A percentile compares a stretch with the other conserved stretches of the same genome.
Conservation (phyloP, 2,797 vertebrate genomes). For the Brachyalestes nurse region DNA sequence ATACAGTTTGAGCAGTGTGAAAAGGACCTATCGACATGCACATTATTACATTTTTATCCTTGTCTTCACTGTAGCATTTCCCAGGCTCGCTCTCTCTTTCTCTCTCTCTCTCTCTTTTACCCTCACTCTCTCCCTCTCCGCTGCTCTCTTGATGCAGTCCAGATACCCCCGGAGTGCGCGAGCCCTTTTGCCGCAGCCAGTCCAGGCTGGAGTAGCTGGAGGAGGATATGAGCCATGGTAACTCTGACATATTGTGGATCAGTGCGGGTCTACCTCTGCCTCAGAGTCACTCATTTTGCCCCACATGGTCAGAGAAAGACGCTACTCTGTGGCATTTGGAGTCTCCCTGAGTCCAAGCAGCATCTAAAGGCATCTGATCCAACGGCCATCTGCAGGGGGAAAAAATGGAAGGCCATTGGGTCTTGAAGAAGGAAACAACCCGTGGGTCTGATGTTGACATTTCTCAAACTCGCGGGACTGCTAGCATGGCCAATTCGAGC, state of each 20-base stretch:
- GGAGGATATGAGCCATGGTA: constrained; percentile 43
- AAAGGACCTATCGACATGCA: constrained; percentile 60
- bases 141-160: constrained; percentile 49
- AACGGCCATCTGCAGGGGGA: constrained; percentile 54
- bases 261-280: constrained; percentile 51
- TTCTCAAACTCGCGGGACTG: constrained; percentile 54
- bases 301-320: constrained; percentile 56
- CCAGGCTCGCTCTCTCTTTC: background rate
- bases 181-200: constrained; percentile 49
- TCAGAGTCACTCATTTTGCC: constrained; percentile 51
- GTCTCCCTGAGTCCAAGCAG: constrained; percentile 48
- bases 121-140: constrained; percentile 3
- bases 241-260: constrained; percentile 57
- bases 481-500: constrained; percentile 29
- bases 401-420: constrained; percentile 58
- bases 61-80: constrained; percentile 55
- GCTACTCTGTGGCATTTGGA: constrained; percentile 57
- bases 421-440: constrained; percentile 58
- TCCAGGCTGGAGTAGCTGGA: constrained; percentile 42
- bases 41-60: constrained; percentile 67
- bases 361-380: constrained; percentile 58
- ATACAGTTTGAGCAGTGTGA: constrained; percentile 60
- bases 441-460: constrained; percentile 69
- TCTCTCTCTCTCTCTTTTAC: background rate
- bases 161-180: constrained; percentile 54